A percentile compares a stretch with the other conserved stretches of the same genome.
Evolutionary conservation across 2,797 vertebrate genomes (phyloP).

Genomic region (Chanos chanos): DNA sequence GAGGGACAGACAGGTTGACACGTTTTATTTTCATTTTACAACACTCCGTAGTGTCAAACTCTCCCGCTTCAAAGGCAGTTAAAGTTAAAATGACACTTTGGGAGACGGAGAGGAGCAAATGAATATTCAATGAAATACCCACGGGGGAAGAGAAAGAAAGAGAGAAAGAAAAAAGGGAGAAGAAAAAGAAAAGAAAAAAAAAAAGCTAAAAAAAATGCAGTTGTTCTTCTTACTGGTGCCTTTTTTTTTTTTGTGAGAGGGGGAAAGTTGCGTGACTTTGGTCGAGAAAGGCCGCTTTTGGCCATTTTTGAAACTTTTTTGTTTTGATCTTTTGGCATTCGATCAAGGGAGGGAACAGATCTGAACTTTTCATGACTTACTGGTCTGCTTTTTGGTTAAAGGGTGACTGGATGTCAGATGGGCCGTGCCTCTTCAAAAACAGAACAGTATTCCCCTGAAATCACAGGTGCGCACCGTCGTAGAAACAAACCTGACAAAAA

Average conservation of each 20-base stretch:
- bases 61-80: conserved; percentile 50
- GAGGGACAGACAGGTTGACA: conserved; percentile 38
- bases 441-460: too few relatives aligned
- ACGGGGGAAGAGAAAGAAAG: conserved; percentile 23
- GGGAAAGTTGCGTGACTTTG: conserved; percentile 27
- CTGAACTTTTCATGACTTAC: too few relatives aligned
- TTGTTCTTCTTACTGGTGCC: neutral
- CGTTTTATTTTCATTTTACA: conserved; percentile 47
- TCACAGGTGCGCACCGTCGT: too few relatives aligned
- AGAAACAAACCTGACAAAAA: too few relatives aligned
- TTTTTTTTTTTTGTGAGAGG: conserved; percentile 27
- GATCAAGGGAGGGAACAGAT: too few relatives aligned
- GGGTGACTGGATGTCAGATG: too few relatives aligned
- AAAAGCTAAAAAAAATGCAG: neutral
- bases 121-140: conserved; percentile 50
- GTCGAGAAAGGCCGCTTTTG: conserved; percentile 29
- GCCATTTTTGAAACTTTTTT: conserved; percentile 23
- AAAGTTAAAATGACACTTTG: conserved; percentile 50
- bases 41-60: conserved; percentile 45
- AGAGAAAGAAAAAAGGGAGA: neutral
- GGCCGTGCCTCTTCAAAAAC: too few relatives aligned
- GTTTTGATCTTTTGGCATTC: too few relatives aligned
- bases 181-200: neutral
- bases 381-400: too few relatives aligned
- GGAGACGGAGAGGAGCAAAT: conserved; percentile 45